Percentiles rank a stretch among this genome's conserved stretches.
Conservation (phyloP, 2,888 invertebrate species). For the Lepeophtheirus nordmannii region DNA sequence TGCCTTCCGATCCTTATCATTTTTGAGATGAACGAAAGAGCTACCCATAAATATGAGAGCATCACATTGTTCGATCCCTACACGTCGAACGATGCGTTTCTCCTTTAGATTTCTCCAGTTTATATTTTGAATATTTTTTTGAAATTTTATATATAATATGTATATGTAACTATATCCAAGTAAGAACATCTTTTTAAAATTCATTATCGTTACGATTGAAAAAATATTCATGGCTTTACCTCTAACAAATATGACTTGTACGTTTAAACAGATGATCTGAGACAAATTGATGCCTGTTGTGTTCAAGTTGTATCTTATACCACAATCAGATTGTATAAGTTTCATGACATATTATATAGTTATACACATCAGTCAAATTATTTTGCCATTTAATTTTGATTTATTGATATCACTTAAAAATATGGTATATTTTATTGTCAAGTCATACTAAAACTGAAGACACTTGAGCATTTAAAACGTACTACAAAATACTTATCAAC, state of each 20-base stretch:
- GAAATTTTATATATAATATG: constrained; percentile 5
- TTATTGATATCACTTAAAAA: too few relatives aligned
- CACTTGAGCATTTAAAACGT: too few relatives aligned
- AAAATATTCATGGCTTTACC: constrained; percentile 53
- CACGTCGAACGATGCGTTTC: constrained; percentile 48
- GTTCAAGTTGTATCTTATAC: too few relatives aligned
- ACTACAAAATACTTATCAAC: too few relatives aligned
- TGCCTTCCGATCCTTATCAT: constrained; percentile 56
- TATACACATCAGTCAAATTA: too few relatives aligned
- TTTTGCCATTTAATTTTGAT: too few relatives aligned
- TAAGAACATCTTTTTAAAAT: not conserved
- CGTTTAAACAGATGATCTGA: constrained; percentile 85
- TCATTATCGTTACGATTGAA: constrained; percentile 53
- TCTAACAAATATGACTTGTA: constrained; percentile 70
- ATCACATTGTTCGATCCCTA: constrained; percentile 51
- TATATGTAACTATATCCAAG: not conserved
- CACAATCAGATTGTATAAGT: too few relatives aligned
- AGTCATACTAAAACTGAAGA: too few relatives aligned
- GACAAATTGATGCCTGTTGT: too few relatives aligned
- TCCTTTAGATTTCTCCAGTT: constrained; percentile 68
- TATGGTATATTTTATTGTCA: too few relatives aligned
- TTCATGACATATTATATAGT: too few relatives aligned
- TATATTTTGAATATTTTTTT: constrained; percentile 70
- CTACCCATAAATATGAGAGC: constrained; percentile 79
- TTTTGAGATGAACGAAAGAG: constrained; percentile 75